These are phyloP conservation scores for Anaspis maculata DNA, from an alignment of 2,888 invertebrate species.

Conservation along the genomic window DNA sequence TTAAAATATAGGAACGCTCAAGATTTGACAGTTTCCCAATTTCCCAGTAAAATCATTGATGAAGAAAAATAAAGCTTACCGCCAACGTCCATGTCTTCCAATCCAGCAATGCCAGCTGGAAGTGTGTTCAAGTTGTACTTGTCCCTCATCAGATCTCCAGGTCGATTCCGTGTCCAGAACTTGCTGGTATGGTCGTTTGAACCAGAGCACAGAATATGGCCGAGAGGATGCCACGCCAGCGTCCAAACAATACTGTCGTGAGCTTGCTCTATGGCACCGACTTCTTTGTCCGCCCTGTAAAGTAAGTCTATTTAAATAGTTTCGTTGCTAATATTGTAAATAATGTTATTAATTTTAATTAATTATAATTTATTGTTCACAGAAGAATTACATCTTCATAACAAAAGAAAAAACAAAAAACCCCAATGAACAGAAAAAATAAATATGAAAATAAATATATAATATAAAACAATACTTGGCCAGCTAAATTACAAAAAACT, in stretches of 20 bases:
- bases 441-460: no score
- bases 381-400: no score
- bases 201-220: constrained; percentile 96
- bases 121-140: constrained; percentile 93
- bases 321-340: no score
- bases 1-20: constrained; percentile 1
- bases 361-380: no score
- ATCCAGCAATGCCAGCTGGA: constrained; percentile 69
- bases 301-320: not conserved
- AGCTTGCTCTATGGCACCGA: constrained; percentile 95
- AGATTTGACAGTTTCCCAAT: no score
- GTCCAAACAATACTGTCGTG: constrained; percentile 99
- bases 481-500: no score
- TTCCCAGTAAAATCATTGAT: no score
- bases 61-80: constrained; percentile 23
- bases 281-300: constrained; percentile 87
- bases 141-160: constrained; percentile 97
- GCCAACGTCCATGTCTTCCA: constrained; percentile 65
- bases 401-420: no score
- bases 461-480: no score
- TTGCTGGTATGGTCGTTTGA: constrained; percentile 99
- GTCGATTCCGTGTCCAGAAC: constrained; percentile 98
- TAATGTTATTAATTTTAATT: no score
- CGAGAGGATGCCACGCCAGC: constrained; percentile 97
- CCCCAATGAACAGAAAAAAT: no score